These are phyloP conservation scores for Tinamus guttatus DNA, from an alignment of 2,113 vertebrate species.

Conservation along the genomic window DNA sequence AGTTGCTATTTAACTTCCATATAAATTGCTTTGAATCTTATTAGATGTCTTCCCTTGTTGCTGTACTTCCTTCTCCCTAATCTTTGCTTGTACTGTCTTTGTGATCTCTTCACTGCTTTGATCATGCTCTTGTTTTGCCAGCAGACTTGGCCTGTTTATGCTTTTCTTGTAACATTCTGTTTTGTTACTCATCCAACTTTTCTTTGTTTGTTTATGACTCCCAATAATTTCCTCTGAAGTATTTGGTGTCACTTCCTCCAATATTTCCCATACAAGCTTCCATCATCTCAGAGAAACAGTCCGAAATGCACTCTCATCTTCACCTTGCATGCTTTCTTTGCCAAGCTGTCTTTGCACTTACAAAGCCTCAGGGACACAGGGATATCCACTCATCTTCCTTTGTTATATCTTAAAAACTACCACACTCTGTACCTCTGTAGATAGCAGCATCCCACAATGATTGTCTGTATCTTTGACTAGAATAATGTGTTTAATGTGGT, in stretches of 20 bases:
- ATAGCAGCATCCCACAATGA: not conserved
- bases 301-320: constrained; percentile 44
- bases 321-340: constrained; percentile 8
- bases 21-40: not conserved
- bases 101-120: constrained; percentile 22
- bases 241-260: constrained; percentile 35
- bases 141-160: constrained; percentile 29
- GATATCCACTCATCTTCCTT: not conserved
- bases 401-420: not conserved
- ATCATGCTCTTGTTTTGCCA: not conserved
- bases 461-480: not conserved
- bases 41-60: not conserved
- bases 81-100: not conserved
- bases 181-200: constrained; percentile 30
- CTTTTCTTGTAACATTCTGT: constrained; percentile 12
- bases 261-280: constrained; percentile 40
- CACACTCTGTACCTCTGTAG: not conserved
- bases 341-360: not conserved
- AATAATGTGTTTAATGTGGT: not conserved
- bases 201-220: constrained; percentile 57
- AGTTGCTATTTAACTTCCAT: not conserved
- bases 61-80: not conserved
- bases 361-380: not conserved
- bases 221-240: constrained; percentile 43
- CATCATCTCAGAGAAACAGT: not conserved